Percentiles rank a stretch among this genome's conserved stretches.
Conservation (phyloP, 2,888 invertebrate genomes). For the Fragum sueziense region DNA sequence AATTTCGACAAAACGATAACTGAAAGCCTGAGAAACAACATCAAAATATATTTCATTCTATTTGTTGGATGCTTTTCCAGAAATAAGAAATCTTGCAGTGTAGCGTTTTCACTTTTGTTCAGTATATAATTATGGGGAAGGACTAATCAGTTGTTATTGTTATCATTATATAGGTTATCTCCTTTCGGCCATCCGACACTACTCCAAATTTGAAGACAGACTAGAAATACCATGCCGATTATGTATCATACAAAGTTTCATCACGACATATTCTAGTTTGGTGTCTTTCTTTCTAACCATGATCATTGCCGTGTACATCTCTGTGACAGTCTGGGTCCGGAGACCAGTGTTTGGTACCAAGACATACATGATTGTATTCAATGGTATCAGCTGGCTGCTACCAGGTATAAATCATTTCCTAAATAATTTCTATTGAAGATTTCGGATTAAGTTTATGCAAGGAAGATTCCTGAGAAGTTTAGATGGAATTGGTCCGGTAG, state of each 20-base stretch:
- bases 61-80: too few relatives aligned
- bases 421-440: too few relatives aligned
- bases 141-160: not conserved
- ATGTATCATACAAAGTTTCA: slow-evolving; percentile 49
- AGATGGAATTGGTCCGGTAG: too few relatives aligned
- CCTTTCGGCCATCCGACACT: not conserved
- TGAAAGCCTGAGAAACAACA: too few relatives aligned
- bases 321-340: slow-evolving; percentile 25
- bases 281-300: slow-evolving; percentile 58
- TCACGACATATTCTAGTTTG: slow-evolving; percentile 56
- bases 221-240: not conserved
- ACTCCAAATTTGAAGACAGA: not conserved
- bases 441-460: too few relatives aligned
- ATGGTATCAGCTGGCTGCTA: slow-evolving; percentile 25
- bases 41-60: too few relatives aligned
- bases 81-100: too few relatives aligned
- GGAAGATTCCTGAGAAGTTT: too few relatives aligned
- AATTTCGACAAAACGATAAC: too few relatives aligned
- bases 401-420: too few relatives aligned
- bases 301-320: slow-evolving; percentile 50
- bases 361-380: not conserved
- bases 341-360: not conserved
- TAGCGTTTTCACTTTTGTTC: too few relatives aligned
- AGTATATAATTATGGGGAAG: too few relatives aligned
- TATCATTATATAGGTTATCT: slow-evolving; percentile 1